phyloP scores from a whole-genome alignment of 2,888 invertebrate species.

The Quadroppia sp. region DNA sequence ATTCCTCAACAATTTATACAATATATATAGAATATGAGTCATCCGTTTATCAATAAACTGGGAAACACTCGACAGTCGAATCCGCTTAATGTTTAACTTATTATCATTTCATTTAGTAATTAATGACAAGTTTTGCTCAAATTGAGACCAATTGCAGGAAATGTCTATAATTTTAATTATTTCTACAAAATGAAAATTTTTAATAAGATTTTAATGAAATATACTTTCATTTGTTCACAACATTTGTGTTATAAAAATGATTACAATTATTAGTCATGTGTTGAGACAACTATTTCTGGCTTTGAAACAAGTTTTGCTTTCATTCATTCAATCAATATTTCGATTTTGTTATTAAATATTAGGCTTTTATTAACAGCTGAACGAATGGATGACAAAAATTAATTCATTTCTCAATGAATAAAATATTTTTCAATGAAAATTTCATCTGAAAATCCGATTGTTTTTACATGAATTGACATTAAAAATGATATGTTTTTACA shows the following conservation, averaged over 20 bases:
- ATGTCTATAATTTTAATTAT: too few species aligned
- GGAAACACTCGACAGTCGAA: conserved; percentile 16
- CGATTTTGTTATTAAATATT: background rate
- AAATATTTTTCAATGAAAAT: background rate
- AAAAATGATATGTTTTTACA: background rate
- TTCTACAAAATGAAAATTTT: too few species aligned
- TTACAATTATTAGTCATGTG: background rate
- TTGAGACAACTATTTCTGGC: too few species aligned
- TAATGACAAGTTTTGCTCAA: too few species aligned
- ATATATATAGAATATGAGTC: conserved; percentile 33
- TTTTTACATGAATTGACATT: background rate
- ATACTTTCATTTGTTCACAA: background rate
- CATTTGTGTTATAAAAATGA: background rate
- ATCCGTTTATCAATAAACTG: conserved; percentile 20
- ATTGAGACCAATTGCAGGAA: too few species aligned
- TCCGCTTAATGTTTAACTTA: conserved; percentile 9
- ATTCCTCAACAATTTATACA: conserved; percentile 23
- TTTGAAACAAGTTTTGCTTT: too few species aligned
- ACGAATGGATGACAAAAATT: background rate
- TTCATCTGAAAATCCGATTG: background rate
- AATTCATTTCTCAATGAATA: background rate
- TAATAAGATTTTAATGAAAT: too few species aligned
- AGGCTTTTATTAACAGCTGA: background rate
- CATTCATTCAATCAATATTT: background rate
- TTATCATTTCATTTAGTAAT: too few species aligned